Conservation (phyloP, 2,888 invertebrate species). For the Drosophila crucigera region DNA sequence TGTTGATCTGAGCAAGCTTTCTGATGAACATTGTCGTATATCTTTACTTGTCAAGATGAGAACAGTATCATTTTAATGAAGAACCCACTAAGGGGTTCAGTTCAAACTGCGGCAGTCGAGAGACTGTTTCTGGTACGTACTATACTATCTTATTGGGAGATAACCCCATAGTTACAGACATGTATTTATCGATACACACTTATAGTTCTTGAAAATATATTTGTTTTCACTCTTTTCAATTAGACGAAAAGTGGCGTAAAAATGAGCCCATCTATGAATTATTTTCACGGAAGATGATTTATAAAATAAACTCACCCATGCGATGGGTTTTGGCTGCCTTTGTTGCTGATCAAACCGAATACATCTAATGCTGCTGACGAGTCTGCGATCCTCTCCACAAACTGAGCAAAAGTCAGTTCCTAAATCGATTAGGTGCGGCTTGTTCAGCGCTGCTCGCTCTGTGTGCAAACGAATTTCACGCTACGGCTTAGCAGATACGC, state of each 20-base stretch:
- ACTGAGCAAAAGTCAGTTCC: conserved; percentile 24
- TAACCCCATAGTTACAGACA: not conserved
- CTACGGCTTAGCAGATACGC: conserved; percentile 52
- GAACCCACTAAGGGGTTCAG: not conserved
- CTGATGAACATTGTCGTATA: not conserved
- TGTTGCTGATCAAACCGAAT: conserved; percentile 25
- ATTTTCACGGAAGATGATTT: not conserved
- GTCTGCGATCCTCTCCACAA: conserved; percentile 2
- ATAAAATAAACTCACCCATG: conserved; percentile 11
- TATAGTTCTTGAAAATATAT: not conserved
- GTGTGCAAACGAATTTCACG: conserved; percentile 71
- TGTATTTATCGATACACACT: not conserved
- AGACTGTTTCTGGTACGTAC: not conserved
- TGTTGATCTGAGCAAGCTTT: not conserved
- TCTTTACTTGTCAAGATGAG: not conserved
- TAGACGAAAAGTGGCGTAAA: conserved; percentile 7
- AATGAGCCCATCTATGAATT: conserved; percentile 4
- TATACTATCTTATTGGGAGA: not conserved
- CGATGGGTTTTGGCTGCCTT: conserved; percentile 5
- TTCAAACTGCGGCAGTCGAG: not conserved
- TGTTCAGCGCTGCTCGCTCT: conserved; percentile 56
- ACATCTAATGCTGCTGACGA: conserved; percentile 41
- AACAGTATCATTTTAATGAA: not conserved
- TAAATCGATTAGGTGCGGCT: conserved; percentile 77
- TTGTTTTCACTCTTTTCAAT: conserved; percentile 7